Evolutionary conservation across 2,888 invertebrate genomes (phyloP).

Genomic region (Platycnemis pennipes): DNA sequence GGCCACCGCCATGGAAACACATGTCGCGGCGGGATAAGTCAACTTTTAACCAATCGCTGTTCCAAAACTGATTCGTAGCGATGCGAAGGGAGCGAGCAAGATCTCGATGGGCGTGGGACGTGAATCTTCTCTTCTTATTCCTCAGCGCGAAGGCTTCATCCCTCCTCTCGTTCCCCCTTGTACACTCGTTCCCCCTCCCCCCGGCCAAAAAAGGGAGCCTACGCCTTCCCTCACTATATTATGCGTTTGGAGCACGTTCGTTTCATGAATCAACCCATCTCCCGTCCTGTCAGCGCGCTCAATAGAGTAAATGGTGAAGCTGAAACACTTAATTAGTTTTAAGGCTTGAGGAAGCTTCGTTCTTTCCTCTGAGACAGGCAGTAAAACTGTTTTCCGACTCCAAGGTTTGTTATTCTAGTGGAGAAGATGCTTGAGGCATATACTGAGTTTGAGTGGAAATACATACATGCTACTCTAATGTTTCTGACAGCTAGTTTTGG

Average conservation of each 20-base stretch:
- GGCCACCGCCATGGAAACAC: not conserved
- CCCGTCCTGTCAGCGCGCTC: not conserved
- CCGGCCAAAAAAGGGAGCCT: not conserved
- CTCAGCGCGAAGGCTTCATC: not conserved
- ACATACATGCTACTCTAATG: not conserved
- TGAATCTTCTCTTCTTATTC: not conserved
- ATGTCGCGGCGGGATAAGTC: conserved; percentile 31
- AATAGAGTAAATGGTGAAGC: not conserved
- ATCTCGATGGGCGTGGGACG: not conserved
- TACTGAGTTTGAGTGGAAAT: not conserved
- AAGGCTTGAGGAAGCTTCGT: not conserved
- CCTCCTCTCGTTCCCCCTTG: too few relatives aligned
- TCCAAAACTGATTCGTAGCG: conserved; percentile 2
- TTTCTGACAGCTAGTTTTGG: not conserved
- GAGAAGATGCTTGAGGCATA: not conserved
- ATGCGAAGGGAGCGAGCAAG: not conserved
- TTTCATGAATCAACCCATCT: not conserved
- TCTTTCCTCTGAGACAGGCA: not conserved
- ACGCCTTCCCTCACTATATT: not conserved
- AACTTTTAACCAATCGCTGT: not conserved
- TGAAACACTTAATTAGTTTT: conserved; percentile 18
- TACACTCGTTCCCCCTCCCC: too few relatives aligned
- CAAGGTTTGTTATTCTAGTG: not conserved
- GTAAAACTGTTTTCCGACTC: not conserved
- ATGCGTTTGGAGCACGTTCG: not conserved